Evolutionary conservation across 2,888 invertebrate species (phyloP).

Genomic region (Tiliacea citrago): DNA sequence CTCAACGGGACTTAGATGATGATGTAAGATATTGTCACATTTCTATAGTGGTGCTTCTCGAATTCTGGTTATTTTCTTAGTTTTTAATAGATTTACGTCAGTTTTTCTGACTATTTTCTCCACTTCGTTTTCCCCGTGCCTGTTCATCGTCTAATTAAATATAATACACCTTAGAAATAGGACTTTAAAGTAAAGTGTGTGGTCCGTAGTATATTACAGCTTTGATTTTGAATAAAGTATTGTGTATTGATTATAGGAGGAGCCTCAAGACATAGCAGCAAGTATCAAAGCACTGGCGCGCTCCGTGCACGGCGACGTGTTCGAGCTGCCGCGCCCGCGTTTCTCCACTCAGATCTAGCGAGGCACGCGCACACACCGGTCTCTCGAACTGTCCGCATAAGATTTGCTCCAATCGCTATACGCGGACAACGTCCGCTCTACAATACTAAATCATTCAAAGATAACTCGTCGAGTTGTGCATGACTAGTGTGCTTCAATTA

Average conservation of each 20-base stretch:
- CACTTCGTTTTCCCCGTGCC: not conserved
- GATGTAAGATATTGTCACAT: constrained; percentile 80
- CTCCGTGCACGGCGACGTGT: constrained; percentile 97
- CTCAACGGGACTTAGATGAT: constrained; percentile 85
- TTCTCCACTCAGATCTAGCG: constrained; percentile 95
- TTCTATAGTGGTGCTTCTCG: not conserved
- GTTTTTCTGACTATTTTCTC: not conserved
- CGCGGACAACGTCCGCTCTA: constrained; percentile 63
- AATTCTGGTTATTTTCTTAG: not conserved
- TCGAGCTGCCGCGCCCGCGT: constrained; percentile 96
- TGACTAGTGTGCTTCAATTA: constrained; percentile 70
- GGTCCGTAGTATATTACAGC: not conserved
- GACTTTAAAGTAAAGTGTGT: not conserved
- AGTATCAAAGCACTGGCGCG: constrained; percentile 98
- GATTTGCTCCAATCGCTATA: constrained; percentile 45
- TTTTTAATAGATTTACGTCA: not conserved
- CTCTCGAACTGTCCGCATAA: constrained; percentile 42
- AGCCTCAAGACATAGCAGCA: constrained; percentile 96
- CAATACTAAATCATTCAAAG: constrained; percentile 57
- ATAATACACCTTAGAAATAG: not conserved
- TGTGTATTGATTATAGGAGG: constrained; percentile 83
- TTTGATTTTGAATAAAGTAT: too few species aligned
- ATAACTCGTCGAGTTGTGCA: constrained; percentile 77
- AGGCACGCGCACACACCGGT: constrained; percentile 15
- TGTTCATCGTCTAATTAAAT: not conserved